Evolutionary conservation across 2,888 invertebrate genomes (phyloP), one percentile per base, ranked within the genome.

Genomic region (Augochlorella aurata): DNA sequence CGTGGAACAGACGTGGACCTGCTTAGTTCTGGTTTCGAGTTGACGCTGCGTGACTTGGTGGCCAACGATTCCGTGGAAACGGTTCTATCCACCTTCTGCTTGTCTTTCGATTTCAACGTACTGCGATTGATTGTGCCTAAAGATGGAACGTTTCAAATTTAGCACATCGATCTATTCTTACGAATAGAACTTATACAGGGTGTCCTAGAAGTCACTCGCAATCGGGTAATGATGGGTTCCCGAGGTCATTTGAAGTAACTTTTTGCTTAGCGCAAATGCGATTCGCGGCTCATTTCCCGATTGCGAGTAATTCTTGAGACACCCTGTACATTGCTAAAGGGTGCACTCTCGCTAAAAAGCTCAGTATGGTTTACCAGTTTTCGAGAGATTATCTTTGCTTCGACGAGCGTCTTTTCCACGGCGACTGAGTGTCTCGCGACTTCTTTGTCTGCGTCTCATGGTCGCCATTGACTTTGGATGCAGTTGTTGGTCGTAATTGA

Each of bases 1-100:
- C 96, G 95, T 69, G 96, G 96, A 95, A 96, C 96, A 10, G 97
- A 96, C 68, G 96, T 95, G 0, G 96, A 96, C 79, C 97, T 94
- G 95, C 93, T 88, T 93, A 94, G 78, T 95, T 96, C 85, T 94
- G 93, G 65, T 94, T 92, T 85, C 63, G 91, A 88, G 89, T 90
- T 89, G 69, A 92, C 85, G 89, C 88, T 87, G 87, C 92, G 92
- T 80, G 93, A 91, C 77, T 95, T 95, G 82, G 94, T 94, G 80
- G 95, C 95, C 85, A 96, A 93, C 74, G 96, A 94, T 90, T 96
- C 96, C 81, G 95, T 96, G 45, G 96, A 96, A 88, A 96, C 91
- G 73, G 93, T 92, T 90, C 92, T 92, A 82, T 91, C 92, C 87
- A 91, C 91, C 83, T 93, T 93, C 75, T 93, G 92, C 90, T 93